A percentile compares a stretch with the other conserved stretches of the same genome.
These are phyloP conservation scores for Heteronetta atricapilla DNA, from an alignment of 2,113 vertebrate genomes.

Conservation along the genomic window DNA sequence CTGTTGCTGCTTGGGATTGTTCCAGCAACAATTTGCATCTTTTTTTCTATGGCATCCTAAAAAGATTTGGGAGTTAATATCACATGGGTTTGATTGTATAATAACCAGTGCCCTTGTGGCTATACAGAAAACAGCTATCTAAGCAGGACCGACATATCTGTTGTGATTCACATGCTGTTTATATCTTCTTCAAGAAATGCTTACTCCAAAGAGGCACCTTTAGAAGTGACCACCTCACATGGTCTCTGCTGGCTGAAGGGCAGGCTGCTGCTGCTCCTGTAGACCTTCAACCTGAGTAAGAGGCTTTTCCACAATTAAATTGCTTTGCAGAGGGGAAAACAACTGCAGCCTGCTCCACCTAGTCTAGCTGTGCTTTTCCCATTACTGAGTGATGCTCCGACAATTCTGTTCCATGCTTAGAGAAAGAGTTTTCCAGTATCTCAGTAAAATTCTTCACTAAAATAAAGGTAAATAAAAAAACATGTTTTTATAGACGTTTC, in stretches of 20 bases:
- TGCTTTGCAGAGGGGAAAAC: not conserved
- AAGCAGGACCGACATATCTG: not conserved
- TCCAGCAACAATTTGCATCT: constrained; percentile 52
- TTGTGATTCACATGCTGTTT: not conserved
- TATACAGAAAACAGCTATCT: not conserved
- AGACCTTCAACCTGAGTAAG: not conserved
- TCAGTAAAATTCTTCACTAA: not conserved
- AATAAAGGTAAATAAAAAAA: not conserved
- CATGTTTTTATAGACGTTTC: not conserved
- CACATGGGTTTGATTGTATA: not conserved
- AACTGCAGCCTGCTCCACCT: not conserved
- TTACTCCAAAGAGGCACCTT: not conserved
- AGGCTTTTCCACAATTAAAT: not conserved
- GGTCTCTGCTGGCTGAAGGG: not conserved
- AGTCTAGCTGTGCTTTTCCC: not conserved
- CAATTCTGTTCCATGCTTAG: not conserved
- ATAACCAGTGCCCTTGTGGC: not conserved
- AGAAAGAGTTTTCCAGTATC: not conserved
- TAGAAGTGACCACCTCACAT: not conserved
- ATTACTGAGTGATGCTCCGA: not conserved
- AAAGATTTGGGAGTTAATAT: constrained; percentile 22
- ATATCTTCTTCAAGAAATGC: not conserved
- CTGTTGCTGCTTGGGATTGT: constrained; percentile 34
- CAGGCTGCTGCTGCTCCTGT: not conserved
- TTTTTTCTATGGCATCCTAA: constrained; percentile 22